phyloP scores from a whole-genome alignment of 2,797 vertebrate genomes.

The Chelonia mydas region DNA sequence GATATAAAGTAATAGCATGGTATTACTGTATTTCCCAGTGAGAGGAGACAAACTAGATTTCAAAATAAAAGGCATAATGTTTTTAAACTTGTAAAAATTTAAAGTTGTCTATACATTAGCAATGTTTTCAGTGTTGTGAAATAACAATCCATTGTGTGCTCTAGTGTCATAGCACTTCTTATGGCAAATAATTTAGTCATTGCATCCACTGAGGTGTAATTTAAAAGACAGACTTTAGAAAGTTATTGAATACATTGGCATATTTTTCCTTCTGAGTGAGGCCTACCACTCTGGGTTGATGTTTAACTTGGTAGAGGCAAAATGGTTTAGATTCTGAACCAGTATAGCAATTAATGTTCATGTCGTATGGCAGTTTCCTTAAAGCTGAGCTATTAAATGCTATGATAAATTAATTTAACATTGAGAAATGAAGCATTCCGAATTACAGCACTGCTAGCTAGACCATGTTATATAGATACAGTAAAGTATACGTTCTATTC shows the following conservation, averaged over 20 bases:
- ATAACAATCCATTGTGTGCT: neutral
- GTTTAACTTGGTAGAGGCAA: accelerated
- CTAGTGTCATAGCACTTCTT: neutral
- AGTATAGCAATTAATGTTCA: neutral
- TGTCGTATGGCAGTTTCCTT: neutral
- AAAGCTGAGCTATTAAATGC: neutral
- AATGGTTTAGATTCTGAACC: neutral
- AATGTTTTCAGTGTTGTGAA: neutral
- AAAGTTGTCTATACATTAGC: too few species aligned
- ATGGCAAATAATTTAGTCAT: neutral
- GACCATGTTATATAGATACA: neutral
- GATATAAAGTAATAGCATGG: neutral
- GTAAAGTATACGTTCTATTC: neutral
- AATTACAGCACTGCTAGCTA: neutral
- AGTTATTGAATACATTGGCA: neutral
- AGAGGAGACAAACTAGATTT: neutral
- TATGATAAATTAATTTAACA: accelerated
- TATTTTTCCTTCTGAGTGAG: neutral
- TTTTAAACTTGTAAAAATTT: too few species aligned
- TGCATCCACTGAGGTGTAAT: neutral
- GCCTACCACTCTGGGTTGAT: neutral
- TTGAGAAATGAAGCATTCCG: accelerated
- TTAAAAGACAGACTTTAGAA: neutral
- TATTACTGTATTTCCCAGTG: neutral
- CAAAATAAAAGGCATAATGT: too few species aligned